These are phyloP conservation scores for Drosophila punjabiensis DNA, from an alignment of 1,140 invertebrate species.

Conservation along the genomic window DNA sequence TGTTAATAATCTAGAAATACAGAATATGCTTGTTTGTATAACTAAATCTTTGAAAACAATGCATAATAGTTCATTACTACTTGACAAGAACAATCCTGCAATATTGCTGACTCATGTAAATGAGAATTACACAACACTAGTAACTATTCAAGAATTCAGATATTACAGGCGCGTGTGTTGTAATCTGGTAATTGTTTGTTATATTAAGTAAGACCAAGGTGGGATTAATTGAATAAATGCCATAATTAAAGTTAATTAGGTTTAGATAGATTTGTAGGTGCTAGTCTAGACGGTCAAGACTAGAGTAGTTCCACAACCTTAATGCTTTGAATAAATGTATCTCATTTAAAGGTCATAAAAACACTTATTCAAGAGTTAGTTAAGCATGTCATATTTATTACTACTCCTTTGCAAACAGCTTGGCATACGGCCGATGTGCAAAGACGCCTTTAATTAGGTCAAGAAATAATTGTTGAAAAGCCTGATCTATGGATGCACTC, in stretches of 20 bases:
- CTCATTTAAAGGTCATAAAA: background rate
- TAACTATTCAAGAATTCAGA: background rate
- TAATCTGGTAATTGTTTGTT: background rate
- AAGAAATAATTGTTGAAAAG: slow-evolving; percentile 85
- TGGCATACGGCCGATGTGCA: slow-evolving; percentile 76
- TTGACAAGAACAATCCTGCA: background rate
- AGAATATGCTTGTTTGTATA: background rate
- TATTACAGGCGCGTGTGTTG: background rate
- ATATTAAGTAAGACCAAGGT: background rate
- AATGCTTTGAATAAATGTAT: background rate
- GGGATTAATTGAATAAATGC: background rate
- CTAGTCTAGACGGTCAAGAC: background rate
- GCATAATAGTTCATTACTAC: background rate
- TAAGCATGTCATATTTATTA: background rate
- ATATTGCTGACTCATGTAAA: background rate
- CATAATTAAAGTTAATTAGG: background rate
- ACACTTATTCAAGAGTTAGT: too few species aligned
- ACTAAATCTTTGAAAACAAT: background rate
- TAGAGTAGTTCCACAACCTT: background rate
- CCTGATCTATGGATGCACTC: slow-evolving; percentile 85
- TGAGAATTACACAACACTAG: background rate
- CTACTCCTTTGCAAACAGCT: slow-evolving; percentile 62
- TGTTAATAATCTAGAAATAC: background rate
- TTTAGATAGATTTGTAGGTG: background rate
- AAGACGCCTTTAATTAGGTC: slow-evolving; percentile 86